Conservation (phyloP, 2,797 vertebrate genomes). For the Rhadinocentrus ornatus region DNA sequence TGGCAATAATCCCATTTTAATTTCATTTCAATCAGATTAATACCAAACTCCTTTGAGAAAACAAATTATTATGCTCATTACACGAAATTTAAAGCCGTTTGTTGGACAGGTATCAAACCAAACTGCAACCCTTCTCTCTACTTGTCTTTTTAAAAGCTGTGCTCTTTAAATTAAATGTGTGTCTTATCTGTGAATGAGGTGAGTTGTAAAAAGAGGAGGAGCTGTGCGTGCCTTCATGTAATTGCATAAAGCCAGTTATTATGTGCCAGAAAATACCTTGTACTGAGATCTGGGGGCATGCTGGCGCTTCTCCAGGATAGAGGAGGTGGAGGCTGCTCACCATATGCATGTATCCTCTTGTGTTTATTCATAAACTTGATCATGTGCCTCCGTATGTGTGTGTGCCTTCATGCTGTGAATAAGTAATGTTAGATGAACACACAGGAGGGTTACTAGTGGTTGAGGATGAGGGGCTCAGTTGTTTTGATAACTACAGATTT, state of each 20-base stretch:
- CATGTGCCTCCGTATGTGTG: conserved; percentile 42
- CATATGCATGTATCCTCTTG: conserved; percentile 61
- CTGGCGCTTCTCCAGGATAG: conserved; percentile 57
- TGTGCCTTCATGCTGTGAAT: conserved; percentile 45
- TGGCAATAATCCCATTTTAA: conserved; percentile 20
- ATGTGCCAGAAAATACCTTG: conserved; percentile 56
- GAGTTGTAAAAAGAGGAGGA: conserved; percentile 54
- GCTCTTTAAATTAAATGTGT: conserved; percentile 38
- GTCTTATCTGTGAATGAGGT: conserved; percentile 58
- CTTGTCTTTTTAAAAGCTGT: conserved; percentile 34
- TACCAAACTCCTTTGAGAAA: conserved; percentile 15
- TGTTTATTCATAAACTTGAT: conserved; percentile 56
- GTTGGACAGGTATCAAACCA: conserved; percentile 42
- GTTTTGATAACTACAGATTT: conserved; percentile 56
- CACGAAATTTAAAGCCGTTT: conserved; percentile 11
- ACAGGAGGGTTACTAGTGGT: conserved; percentile 47
- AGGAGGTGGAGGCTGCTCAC: conserved; percentile 53
- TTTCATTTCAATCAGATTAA: conserved; percentile 5
- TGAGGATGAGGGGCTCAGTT: conserved; percentile 52
- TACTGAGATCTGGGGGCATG: conserved; percentile 41
- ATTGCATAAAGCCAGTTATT: conserved; percentile 55
- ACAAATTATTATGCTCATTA: conserved; percentile 25
- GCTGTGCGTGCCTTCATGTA: conserved; percentile 31
- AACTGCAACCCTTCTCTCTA: conserved; percentile 23
- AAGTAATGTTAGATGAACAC: conserved; percentile 60